These are phyloP conservation scores for Arctocebus calabarensis DNA, from an alignment of 2,797 vertebrate genomes.

Conservation along the genomic window DNA sequence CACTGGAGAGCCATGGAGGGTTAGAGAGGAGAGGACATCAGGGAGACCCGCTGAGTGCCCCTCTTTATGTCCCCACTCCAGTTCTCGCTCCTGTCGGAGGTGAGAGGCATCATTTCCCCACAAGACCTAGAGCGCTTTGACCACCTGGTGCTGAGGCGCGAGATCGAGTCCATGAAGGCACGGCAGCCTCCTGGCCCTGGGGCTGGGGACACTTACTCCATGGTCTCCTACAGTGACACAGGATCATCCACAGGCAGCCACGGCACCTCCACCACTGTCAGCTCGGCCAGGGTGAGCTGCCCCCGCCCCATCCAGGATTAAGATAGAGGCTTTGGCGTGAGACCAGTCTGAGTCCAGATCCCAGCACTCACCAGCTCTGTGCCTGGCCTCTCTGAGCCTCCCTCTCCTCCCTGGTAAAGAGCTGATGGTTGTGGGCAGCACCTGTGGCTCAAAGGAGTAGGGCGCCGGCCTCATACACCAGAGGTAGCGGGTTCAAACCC, in stretches of 20 bases:
- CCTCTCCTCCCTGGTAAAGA: background rate
- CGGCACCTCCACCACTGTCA: conserved; percentile 96
- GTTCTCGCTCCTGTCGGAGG: conserved; percentile 97
- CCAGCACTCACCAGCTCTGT: background rate
- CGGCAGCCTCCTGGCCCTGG: conserved; percentile 90
- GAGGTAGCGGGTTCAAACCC: too few relatives aligned
- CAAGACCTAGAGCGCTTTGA: conserved; percentile 97
- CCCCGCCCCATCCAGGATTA: accelerated
- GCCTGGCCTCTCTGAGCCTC: background rate
- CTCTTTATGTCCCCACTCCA: conserved; percentile 80
- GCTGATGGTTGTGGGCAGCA: too few relatives aligned
- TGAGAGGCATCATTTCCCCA: conserved; percentile 92
- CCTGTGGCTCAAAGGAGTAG: too few relatives aligned
- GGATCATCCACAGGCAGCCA: conserved; percentile 96
- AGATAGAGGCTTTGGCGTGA: background rate
- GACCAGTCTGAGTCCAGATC: accelerated
- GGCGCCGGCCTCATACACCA: too few relatives aligned
- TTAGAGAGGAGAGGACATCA: background rate
- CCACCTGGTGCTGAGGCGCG: conserved; percentile 94
- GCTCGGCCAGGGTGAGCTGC: conserved; percentile 94
- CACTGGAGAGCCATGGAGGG: background rate
- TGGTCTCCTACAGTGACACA: conserved; percentile 95
- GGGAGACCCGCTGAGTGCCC: background rate
- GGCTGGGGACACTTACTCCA: conserved; percentile 91
- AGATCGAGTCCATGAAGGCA: conserved; percentile 97